Conservation (phyloP, 2,797 vertebrate species). For the Poecilia velifera region DNA sequence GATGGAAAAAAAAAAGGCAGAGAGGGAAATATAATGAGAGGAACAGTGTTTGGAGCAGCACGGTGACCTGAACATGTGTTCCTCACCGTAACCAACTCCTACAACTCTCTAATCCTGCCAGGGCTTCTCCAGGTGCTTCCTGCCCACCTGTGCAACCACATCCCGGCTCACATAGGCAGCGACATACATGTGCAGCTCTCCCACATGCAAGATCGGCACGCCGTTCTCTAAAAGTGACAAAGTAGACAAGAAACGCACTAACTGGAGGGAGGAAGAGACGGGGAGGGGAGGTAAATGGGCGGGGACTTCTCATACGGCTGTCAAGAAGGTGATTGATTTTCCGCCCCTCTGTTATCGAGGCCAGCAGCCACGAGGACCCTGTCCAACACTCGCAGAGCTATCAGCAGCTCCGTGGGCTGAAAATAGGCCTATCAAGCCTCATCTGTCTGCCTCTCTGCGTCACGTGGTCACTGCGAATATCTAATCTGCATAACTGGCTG, state of each 20-base stretch:
- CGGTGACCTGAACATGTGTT: constrained; percentile 77
- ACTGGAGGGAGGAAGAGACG: constrained; percentile 15
- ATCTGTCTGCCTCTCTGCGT: constrained; percentile 39
- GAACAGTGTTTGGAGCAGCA: constrained; percentile 64
- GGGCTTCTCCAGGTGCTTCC: constrained; percentile 64
- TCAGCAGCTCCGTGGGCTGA: constrained; percentile 57
- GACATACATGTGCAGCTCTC: constrained; percentile 21
- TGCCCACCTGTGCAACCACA: constrained; percentile 25
- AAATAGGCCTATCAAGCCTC: constrained; percentile 67
- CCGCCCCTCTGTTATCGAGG: constrained; percentile 75
- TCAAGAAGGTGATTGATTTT: constrained; percentile 83
- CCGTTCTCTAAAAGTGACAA: constrained; percentile 41
- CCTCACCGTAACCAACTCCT: constrained; percentile 65
- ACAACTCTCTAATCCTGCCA: constrained; percentile 70
- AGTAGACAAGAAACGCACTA: constrained; percentile 38
- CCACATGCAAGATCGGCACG: constrained; percentile 12
- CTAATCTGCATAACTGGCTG: constrained; percentile 63
- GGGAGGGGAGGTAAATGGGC: constrained; percentile 32
- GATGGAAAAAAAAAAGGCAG: constrained; percentile 27
- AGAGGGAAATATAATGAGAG: constrained; percentile 61
- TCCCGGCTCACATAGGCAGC: constrained; percentile 7
- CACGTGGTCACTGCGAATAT: constrained; percentile 62
- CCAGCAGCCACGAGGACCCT: constrained; percentile 72
- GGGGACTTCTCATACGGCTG: constrained; percentile 61
- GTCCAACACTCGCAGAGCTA: constrained; percentile 34